Conservation (phyloP, 2,113 vertebrate species). For the Isurus oxyrinchus region DNA sequence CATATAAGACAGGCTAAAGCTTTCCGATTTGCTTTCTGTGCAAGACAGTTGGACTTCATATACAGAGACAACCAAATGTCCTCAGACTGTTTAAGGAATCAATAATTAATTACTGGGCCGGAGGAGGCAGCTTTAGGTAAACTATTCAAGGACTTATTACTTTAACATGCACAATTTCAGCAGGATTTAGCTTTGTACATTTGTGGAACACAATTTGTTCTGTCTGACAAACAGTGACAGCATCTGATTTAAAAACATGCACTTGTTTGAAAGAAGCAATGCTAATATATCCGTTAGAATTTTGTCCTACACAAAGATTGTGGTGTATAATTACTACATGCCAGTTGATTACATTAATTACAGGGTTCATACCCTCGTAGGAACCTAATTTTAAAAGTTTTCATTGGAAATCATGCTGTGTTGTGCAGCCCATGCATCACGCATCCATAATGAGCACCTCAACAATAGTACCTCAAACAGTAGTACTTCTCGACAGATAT, state of each 20-base stretch:
- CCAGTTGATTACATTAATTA: constrained; percentile 13
- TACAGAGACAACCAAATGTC: not conserved
- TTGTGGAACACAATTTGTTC: constrained; percentile 15
- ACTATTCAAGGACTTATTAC: not conserved
- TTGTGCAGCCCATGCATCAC: not conserved
- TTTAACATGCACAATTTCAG: not conserved
- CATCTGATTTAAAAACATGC: not conserved
- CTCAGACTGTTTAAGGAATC: constrained; percentile 13
- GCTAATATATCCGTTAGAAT: constrained; percentile 22
- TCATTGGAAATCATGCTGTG: not conserved
- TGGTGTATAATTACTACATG: not conserved
- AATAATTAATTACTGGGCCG: constrained; percentile 17
- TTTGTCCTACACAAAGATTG: not conserved
- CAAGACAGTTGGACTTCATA: not conserved
- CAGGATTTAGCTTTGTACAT: constrained; percentile 5
- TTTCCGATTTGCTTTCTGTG: not conserved
- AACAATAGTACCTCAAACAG: not conserved
- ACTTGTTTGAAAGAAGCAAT: not conserved
- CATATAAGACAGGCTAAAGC: not conserved
- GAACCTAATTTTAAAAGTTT: not conserved
- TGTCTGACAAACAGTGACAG: not conserved
- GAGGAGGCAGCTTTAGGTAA: not conserved
- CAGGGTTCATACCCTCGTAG: not conserved
- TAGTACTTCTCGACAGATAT: not conserved
- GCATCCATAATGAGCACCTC: not conserved